Percentiles rank a stretch among this genome's conserved stretches.
Conservation (phyloP, 2,888 invertebrate genomes). For the Cosmia pyralina region DNA sequence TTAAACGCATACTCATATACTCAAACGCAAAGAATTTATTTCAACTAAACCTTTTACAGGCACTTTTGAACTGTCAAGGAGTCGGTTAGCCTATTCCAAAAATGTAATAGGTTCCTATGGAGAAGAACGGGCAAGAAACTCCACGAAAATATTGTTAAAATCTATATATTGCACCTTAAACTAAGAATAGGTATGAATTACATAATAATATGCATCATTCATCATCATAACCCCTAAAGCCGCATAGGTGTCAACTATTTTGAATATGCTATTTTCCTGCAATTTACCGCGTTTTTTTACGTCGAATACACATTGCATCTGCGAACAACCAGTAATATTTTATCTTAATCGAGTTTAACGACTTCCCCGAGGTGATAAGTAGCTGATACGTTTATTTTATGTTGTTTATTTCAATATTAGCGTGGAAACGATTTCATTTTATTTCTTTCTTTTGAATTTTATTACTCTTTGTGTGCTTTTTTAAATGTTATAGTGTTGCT, state of each 20-base stretch:
- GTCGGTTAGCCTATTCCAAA: too few relatives aligned
- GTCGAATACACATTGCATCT: background rate
- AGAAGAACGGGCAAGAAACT: too few relatives aligned
- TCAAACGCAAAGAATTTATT: too few relatives aligned
- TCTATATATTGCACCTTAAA: background rate
- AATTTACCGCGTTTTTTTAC: background rate
- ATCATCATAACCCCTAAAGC: background rate
- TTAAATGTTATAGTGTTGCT: constrained; percentile 18
- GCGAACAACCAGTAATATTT: constrained; percentile 3
- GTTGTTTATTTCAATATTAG: constrained; percentile 42
- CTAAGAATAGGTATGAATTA: too few relatives aligned
- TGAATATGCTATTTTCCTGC: background rate
- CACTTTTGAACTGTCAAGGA: too few relatives aligned
- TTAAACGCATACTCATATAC: background rate
- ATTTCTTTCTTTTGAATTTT: constrained; percentile 5
- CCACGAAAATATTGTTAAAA: too few relatives aligned
- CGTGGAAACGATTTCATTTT: constrained; percentile 31
- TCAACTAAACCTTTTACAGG: too few relatives aligned
- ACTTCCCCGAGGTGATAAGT: background rate
- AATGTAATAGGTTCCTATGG: too few relatives aligned
- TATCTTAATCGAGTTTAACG: constrained; percentile 8
- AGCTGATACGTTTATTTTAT: background rate
- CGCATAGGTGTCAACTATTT: background rate
- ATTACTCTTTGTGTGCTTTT: background rate
- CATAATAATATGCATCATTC: background rate